These are phyloP conservation scores for Ditula angustiorana DNA, from an alignment of 2,888 invertebrate species.

Conservation along the genomic window DNA sequence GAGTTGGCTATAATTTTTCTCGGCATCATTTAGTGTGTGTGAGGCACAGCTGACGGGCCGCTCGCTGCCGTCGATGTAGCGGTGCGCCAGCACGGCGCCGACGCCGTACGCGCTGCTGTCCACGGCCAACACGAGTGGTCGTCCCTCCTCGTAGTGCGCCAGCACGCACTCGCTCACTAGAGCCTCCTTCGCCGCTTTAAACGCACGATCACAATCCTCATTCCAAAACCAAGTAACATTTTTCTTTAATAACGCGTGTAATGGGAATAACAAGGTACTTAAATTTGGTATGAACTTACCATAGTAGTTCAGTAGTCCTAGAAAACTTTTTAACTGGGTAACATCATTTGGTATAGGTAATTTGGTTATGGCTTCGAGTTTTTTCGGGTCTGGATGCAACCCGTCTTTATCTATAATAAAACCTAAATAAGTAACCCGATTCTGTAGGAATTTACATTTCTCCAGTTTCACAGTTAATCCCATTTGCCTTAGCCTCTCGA, in stretches of 20 bases:
- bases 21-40: conserved; percentile 45
- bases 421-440: conserved; percentile 44
- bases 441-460: conserved; percentile 46
- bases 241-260: background rate
- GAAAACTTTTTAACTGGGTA: background rate
- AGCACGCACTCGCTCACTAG: conserved; percentile 38
- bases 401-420: conserved; percentile 43
- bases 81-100: conserved; percentile 36
- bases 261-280: background rate
- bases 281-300: background rate
- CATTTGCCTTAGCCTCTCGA: conserved; percentile 29
- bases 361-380: conserved; percentile 39
- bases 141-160: conserved; percentile 43
- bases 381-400: conserved; percentile 39
- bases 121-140: conserved; percentile 35
- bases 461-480: conserved; percentile 40
- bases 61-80: background rate
- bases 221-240: conserved; percentile 37
- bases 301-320: background rate
- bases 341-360: background rate
- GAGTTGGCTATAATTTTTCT: conserved; percentile 22
- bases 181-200: conserved; percentile 40
- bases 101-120: conserved; percentile 43
- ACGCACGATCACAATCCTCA: conserved; percentile 35
- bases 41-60: conserved; percentile 43